Conservation (phyloP, 92 coral and sea anemone genomes). For the Muricea muricata region DNA sequence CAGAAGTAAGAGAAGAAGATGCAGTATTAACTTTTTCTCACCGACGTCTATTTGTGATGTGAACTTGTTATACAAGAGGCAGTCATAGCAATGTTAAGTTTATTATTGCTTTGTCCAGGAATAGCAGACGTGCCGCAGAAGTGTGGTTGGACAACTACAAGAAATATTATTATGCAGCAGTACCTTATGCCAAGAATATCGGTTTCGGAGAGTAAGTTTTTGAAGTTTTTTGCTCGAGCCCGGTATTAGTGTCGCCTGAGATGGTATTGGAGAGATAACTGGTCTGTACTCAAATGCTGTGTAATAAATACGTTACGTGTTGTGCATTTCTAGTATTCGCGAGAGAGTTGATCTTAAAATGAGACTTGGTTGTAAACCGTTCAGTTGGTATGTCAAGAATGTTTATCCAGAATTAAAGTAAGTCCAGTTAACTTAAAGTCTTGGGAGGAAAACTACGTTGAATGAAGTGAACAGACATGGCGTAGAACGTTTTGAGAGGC, state of each 20-base stretch:
- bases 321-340: slow-evolving; percentile 67
- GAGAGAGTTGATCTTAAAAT: slow-evolving; percentile 81
- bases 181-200: slow-evolving; percentile 93
- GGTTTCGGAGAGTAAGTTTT: slow-evolving; percentile 91
- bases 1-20: slow-evolving; percentile 74
- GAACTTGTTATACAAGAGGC: too few relatives aligned
- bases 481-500: too few relatives aligned
- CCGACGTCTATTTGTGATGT: too few relatives aligned
- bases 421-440: too few relatives aligned
- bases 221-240: neutral
- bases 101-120: slow-evolving; percentile 45
- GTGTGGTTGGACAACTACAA: slow-evolving; percentile 98
- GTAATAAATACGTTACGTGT: neutral
- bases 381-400: slow-evolving; percentile 93
- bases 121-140: slow-evolving; percentile 95
- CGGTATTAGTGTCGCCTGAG: too few relatives aligned
- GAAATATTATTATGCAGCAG: slow-evolving; percentile 93
- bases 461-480: too few relatives aligned
- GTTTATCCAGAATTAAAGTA: slow-evolving; percentile 96
- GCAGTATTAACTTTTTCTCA: neutral
- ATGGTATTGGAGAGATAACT: too few relatives aligned
- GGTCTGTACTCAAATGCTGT: neutral
- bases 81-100: too few relatives aligned
- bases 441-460: too few relatives aligned
- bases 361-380: slow-evolving; percentile 83